Base-by-base conservation (phyloP, 2,797 vertebrate genomes). In the Sylvia borin region DNA sequence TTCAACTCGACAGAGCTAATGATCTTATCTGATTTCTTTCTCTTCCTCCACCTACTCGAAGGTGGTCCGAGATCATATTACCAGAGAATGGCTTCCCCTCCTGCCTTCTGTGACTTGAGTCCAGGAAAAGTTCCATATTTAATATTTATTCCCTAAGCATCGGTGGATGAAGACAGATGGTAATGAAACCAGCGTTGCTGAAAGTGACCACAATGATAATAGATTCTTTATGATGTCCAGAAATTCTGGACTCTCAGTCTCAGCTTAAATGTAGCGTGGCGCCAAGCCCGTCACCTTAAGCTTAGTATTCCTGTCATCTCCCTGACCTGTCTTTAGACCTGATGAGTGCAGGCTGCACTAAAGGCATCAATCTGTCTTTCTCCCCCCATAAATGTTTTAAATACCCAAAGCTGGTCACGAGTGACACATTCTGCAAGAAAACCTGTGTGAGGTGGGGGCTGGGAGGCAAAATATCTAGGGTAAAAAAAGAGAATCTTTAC, bases 161-260 rank as follows among this genome's bases (percentile, higher is more conserved):
- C 25, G 9, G 96, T 97, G 93, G 97, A 98, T 97, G 97, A 98
- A 98, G 97, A 98, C 97, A 97, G 97, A 98, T 97, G 96, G 97
- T 97, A 97, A 98, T 98, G 97, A 98, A 98, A 98, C 96, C 97
- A 97, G 96, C 15, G 90, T 98, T 98, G 97, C 97, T 98, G 97
- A 97, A 97, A 98, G 97, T 97, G 97, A 97, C 97, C 97, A 96
- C 97, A 98, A 97, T 97, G 97, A 97, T 98, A 98, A 98, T 98
- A 98, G 97, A 98, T 98, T 97, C 97, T 97, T 98, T 98, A 98
- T 97, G 97, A 97, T 97, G 97, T 98, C 97, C 97, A 98, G 97
- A 97, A 97, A 97, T 98, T 96, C 97, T 97, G 97, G 97, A 97
- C 96, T 97, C 96, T 95, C 82, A 92, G 97, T 97, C 97, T 98